Evolutionary conservation across 2,888 invertebrate species (phyloP), one percentile per base, ranked within the genome.

Genomic region (Pterobdella sp.): DNA sequence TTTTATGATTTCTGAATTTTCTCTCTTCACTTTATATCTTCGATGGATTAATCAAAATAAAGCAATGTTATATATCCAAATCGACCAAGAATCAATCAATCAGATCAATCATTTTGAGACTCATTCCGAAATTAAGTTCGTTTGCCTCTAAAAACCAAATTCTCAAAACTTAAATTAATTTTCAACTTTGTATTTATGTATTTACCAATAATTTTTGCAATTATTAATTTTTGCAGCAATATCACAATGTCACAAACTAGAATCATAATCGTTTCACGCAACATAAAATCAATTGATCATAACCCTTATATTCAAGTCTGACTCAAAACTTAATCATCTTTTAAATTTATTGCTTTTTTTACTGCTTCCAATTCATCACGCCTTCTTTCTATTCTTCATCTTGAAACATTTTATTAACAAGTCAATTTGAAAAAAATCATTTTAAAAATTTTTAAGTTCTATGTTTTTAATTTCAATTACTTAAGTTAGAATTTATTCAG

Each of bases 321-420:
- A 56, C 60, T 56, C 60, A 56, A 4, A 22, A 26, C n/a, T 56
- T 56, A 42, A 42, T 42, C 49, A 42, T 42, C 49, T 42, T 42
- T 42, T 22, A 26, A 56, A 56, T 56, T 56, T 56, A 56, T 56
- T 56, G 60, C 60, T n/a, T 22, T 56, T 42, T 56, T 56, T n/a
- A 56, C 26, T 56, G 60, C 60, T 56, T 56, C n/a, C 3, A 56
- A 56, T 56, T 56, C n/a, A 56, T 56, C 60, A 42, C 22, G 49
- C 49, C 49, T 14, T 42, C 49, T 22, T 14, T 42, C 49, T 22
- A 14, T 42, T 42, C 7, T 42, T 42, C 49, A 42, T 42, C 49
- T 22, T 7, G 49, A 7, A 42, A 22, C 22, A 7, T 22, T 22
- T 42, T 42, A 22, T 42, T 22, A 7, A 42, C 22, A 14, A 42